Conservation (phyloP, 2,797 vertebrate species). For the Ptychobarbus kaznakovi region DNA sequence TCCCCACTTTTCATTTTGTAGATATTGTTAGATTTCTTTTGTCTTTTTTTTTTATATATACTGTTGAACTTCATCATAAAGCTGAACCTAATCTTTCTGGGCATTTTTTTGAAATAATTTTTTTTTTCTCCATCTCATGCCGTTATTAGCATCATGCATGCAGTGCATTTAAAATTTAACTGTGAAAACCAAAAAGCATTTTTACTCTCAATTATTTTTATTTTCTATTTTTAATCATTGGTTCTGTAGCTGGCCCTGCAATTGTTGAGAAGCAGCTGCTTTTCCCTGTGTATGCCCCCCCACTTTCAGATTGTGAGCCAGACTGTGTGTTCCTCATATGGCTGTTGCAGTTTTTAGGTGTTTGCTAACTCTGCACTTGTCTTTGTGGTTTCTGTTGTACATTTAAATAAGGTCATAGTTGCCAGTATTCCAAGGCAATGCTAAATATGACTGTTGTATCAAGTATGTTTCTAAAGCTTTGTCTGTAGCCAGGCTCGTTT, state of each 20-base stretch:
- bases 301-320: constrained; percentile 54
- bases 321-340: constrained; percentile 43
- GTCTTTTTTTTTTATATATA: constrained; percentile 22
- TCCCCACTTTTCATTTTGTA: constrained; percentile 28
- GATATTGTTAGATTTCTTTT: constrained; percentile 37
- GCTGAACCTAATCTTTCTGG: constrained; percentile 76
- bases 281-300: constrained; percentile 52
- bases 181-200: constrained; percentile 78
- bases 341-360: constrained; percentile 57
- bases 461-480: constrained; percentile 67
- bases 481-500: constrained; percentile 19
- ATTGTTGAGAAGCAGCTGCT: neutral
- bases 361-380: constrained; percentile 69
- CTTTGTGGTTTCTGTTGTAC: constrained; percentile 75
- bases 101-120: constrained; percentile 41
- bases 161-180: constrained; percentile 79
- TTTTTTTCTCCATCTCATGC: constrained; percentile 54
- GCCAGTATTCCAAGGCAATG: constrained; percentile 77
- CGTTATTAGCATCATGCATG: constrained; percentile 83
- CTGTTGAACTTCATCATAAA: constrained; percentile 51
- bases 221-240: constrained; percentile 61
- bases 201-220: constrained; percentile 47
- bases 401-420: constrained; percentile 80
- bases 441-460: constrained; percentile 76
- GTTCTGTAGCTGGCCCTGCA: constrained; percentile 47